Percentiles rank a stretch among this genome's conserved stretches.
Conservation (phyloP, 2,888 invertebrate genomes). For the Anthrax anthrax region DNA sequence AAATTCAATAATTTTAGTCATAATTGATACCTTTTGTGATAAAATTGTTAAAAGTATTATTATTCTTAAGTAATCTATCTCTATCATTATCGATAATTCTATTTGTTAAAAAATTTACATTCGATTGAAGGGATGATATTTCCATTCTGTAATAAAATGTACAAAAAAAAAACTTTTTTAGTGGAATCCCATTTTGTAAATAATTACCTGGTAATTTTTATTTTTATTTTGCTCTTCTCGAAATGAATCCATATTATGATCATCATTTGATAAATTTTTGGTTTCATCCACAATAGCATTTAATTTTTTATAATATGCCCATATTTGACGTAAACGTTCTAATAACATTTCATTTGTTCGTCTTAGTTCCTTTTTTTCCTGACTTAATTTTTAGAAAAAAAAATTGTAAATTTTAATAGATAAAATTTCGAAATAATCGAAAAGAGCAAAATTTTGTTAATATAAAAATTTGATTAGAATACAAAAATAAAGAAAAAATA, state of each 20-base stretch:
- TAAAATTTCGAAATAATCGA: background rate
- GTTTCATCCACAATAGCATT: conserved; percentile 6
- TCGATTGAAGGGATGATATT: conserved; percentile 34
- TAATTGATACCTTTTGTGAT: conserved; percentile 8
- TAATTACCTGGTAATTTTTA: conserved; percentile 11
- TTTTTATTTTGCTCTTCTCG: conserved; percentile 19
- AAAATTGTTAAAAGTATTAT: too few relatives aligned
- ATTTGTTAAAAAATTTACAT: conserved; percentile 34
- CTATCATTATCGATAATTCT: conserved; percentile 32
- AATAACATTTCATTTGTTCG: conserved; percentile 31
- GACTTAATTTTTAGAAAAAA: conserved; percentile 14
- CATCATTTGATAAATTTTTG: background rate
- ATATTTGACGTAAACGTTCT: conserved; percentile 30
- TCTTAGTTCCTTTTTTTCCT: conserved; percentile 28
- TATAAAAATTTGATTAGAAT: background rate
- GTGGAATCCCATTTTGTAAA: conserved; percentile 13
- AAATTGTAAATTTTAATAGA: background rate
- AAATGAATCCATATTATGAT: conserved; percentile 15
- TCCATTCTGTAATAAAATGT: conserved; percentile 28
- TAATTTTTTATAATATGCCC: conserved; percentile 30
- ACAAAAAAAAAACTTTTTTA: conserved; percentile 16
- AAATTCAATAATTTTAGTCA: too few relatives aligned
- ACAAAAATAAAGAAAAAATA: too few relatives aligned
- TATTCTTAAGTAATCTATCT: conserved; percentile 9
- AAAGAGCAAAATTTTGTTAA: conserved; percentile 2